A percentile compares a stretch with the other conserved stretches of the same genome.
Conservation (phyloP, 1,140 invertebrate genomes). For the Drosophila burlai region DNA sequence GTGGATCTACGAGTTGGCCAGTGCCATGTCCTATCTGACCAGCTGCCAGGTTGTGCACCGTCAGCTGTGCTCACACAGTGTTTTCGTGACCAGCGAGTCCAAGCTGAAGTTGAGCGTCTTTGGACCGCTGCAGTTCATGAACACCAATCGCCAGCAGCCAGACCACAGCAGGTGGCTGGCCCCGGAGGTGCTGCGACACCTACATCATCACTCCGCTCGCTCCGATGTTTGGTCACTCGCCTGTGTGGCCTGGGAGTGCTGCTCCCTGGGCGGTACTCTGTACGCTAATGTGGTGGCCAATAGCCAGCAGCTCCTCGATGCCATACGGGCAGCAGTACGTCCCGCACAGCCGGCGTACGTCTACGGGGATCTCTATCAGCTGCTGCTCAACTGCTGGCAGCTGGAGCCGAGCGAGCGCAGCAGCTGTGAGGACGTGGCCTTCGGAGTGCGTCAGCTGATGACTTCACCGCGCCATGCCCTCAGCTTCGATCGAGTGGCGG, state of each 20-base stretch:
- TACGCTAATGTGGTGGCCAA: slow-evolving; percentile 88
- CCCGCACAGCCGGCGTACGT: slow-evolving; percentile 90
- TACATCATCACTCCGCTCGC: slow-evolving; percentile 88
- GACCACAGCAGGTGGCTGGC: slow-evolving; percentile 92
- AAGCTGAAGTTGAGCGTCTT: slow-evolving; percentile 62
- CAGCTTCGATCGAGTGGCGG: slow-evolving; percentile 65
- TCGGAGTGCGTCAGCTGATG: slow-evolving; percentile 83
- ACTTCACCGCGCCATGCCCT: slow-evolving; percentile 81
- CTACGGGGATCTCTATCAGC: slow-evolving; percentile 92
- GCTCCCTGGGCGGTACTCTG: slow-evolving; percentile 93
- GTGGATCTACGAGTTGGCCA: slow-evolving; percentile 86
- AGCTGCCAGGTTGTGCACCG: slow-evolving; percentile 89
- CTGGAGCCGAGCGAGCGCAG: slow-evolving; percentile 92
- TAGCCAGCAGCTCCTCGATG: slow-evolving; percentile 88
- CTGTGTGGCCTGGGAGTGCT: slow-evolving; percentile 93
- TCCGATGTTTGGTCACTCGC: slow-evolving; percentile 94
- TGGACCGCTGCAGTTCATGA: slow-evolving; percentile 77
- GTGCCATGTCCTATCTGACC: slow-evolving; percentile 89
- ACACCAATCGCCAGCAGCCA: slow-evolving; percentile 84
- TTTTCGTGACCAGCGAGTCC: slow-evolving; percentile 86
- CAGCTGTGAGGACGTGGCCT: slow-evolving; percentile 87
- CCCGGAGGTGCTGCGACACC: slow-evolving; percentile 90
- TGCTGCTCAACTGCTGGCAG: slow-evolving; percentile 94
- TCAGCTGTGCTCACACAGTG: slow-evolving; percentile 90
- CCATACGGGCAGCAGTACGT: slow-evolving; percentile 89